Base-by-base conservation (phyloP, 2,888 invertebrate genomes). In the Megalurothrips usitatus region DNA sequence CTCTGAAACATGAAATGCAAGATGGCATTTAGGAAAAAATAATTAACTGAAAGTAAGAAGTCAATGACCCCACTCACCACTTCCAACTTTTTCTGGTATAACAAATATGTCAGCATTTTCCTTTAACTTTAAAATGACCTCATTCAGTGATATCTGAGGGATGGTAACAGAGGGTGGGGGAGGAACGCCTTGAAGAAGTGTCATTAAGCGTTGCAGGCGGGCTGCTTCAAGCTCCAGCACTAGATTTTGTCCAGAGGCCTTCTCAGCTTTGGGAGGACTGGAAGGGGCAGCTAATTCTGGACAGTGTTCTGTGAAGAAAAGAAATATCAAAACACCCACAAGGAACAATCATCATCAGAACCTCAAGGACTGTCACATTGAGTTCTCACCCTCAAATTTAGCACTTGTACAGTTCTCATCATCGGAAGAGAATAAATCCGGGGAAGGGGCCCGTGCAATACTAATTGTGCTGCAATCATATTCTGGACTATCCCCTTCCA, bases 171-270 rank as follows among this genome's bases (percentile, higher is more conserved):
- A 78, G 19, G 81, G 78, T 23, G 81, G 81, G 26, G 81, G 81
- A 14, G 81, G 81, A 26, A 81, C 78, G 9, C 81, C 81, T 17
- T 49, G 52, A 26, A 81, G 81, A n/a, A 81, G 26, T 9, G 78
- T 8, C 48, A 28, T 75, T 10, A 81, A 26, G 23, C 78, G 75
- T 26, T 81, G 47, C 48, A 26, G 78, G 8, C 75, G 81, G 34
- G 52, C 68, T 28, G 52, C 19, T 43, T 80, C 63, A 2, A 48
- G 26, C 26, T 28, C 43, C 17, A 14, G 19, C 47, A 43, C 23
- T 10, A 63, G 9, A 58, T 80, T n/a, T n/a, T 52, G 34, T 43
- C 34, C 34, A 43, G 34, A 43, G 34, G 6, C 26, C 47, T 79
- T 26, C 14, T 23, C 43, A 17, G n/a, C 48, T 43, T 79, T n/a